phyloP scores from a whole-genome alignment of 1,140 invertebrate species.

The Drosophila lini region DNA sequence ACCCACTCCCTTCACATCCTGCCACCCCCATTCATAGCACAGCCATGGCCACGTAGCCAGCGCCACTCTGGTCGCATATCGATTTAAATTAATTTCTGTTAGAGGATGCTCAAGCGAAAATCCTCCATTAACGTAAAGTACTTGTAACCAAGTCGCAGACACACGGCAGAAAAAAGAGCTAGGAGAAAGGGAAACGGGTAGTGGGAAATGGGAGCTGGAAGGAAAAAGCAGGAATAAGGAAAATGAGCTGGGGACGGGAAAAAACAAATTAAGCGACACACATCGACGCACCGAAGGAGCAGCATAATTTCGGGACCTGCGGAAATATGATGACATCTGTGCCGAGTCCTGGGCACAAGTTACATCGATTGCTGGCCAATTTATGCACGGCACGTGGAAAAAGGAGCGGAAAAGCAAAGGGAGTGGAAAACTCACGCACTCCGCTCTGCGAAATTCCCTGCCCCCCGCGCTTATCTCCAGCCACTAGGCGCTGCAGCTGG shows the following conservation, averaged over 20 bases:
- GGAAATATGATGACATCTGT: conserved; percentile 65
- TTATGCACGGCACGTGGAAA: conserved; percentile 77
- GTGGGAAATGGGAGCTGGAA: conserved; percentile 8
- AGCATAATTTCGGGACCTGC: conserved; percentile 55
- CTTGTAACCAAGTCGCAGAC: conserved; percentile 80
- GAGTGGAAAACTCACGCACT: conserved; percentile 53
- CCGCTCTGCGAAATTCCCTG: conserved; percentile 47
- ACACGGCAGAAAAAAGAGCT: conserved; percentile 27
- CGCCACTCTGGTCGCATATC: conserved; percentile 64
- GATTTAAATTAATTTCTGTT: conserved; percentile 85
- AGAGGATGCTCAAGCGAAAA: conserved; percentile 84
- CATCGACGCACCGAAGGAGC: conserved; percentile 47
- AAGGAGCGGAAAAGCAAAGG: conserved; percentile 31
- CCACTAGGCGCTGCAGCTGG: conserved; percentile 55
- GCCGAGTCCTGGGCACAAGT: conserved; percentile 66
- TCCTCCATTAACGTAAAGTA: conserved; percentile 84
- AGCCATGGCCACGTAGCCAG: conserved; percentile 41
- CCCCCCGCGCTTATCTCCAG: conserved; percentile 65
- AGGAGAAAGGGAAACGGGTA: conserved; percentile 21
- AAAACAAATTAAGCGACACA: conserved; percentile 76
- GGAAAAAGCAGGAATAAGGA: conserved; percentile 4
- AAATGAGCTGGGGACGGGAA: background rate
- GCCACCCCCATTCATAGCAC: background rate
- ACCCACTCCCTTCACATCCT: background rate
- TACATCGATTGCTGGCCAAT: conserved; percentile 79